phyloP scores from a whole-genome alignment of 1,140 invertebrate species.

The Micrasema minimum region DNA sequence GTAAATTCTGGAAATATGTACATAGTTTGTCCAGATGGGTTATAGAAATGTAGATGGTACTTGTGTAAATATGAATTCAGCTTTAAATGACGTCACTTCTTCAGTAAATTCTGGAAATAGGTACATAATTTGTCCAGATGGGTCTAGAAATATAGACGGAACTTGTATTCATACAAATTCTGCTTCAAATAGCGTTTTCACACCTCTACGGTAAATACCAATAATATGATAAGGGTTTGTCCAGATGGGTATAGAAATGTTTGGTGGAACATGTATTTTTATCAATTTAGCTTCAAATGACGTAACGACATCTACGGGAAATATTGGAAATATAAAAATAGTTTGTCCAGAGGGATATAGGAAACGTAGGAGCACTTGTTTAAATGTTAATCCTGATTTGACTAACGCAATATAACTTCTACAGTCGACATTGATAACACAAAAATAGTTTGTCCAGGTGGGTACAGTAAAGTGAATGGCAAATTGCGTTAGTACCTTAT shows the following conservation, averaged over 20 bases:
- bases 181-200: no score
- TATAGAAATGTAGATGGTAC: neutral
- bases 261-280: no score
- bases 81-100: constrained; percentile 7
- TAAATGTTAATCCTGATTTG: no score
- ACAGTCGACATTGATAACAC: neutral
- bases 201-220: neutral
- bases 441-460: neutral
- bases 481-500: neutral
- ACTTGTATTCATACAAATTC: neutral
- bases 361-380: no score
- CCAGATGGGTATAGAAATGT: no score
- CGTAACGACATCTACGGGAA: no score
- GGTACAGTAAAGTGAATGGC: neutral
- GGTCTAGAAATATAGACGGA: neutral
- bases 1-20: neutral
- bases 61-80: neutral
- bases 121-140: neutral
- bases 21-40: neutral
- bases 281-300: no score
- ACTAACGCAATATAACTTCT: neutral
- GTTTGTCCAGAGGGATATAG: no score
- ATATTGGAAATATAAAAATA: no score
- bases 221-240: no score
- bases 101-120: neutral